Evolutionary conservation across 1,140 invertebrate genomes (phyloP), one percentile per base, ranked within the genome.

Genomic region (Drosophila rufa): DNA sequence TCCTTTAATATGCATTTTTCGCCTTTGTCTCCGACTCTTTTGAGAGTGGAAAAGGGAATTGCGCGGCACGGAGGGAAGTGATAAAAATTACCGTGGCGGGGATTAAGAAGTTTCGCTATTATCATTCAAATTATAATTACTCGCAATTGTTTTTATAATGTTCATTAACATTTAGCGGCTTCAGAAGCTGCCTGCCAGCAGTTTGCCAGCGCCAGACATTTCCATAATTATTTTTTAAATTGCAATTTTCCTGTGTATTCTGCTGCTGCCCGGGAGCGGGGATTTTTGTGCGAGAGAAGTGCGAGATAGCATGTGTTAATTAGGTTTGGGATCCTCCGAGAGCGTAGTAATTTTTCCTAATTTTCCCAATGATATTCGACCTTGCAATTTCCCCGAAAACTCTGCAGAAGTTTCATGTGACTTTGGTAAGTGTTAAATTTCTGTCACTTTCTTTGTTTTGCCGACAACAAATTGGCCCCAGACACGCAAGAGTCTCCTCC

Each of bases 81-180:
- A 89, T 87, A 87, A 89, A 84, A 90, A 89, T 89, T 89, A 89
- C 84, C 85, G 84, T 81, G 60, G 84, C 85, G 84, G 81, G 85
- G 81, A 89, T 90, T 89, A 89, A 90, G 85, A 89, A 89, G 85
- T 89, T 89, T 81, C 79, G 81, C 85, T 90, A 89, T 89, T 89
- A 89, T 90, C 85, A 89, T 89, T 90, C 85, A 89, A 89, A 89
- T 89, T 89, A 89, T 89, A 89, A 89, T 89, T 89, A 89, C 85
- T 90, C 78, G 85, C 85, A 89, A 89, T 89, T 89, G 85, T 89
- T 89, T 89, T 89, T 81, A 75, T 90, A 89, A 89, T 89, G 85
- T 90, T 89, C 85, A 89, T 89, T 89, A 89, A 85, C 84, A 85
- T 89, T 89, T 89, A 89, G 85, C 85, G 85, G 79, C 85, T 89